Percentiles rank a stretch among this genome's conserved stretches.
Evolutionary conservation across 2,888 invertebrate genomes (phyloP).

Genomic region (Antitype chi): DNA sequence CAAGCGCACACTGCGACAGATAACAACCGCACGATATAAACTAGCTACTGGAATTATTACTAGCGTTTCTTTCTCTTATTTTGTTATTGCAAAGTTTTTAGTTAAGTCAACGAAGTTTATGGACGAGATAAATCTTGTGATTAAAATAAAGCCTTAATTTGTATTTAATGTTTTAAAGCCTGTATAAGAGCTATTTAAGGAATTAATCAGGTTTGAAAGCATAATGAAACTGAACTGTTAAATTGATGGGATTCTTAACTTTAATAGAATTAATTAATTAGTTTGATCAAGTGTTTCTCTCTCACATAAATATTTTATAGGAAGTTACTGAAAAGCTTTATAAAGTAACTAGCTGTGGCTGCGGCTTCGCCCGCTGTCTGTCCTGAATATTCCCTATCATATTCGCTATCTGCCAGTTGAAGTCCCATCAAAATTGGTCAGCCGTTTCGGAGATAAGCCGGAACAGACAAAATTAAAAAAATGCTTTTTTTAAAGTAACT

Average conservation of each 20-base stretch:
- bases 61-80: slow-evolving; percentile 24
- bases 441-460: too few relatives aligned
- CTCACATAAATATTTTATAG: not conserved
- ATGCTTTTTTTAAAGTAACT: too few relatives aligned
- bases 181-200: not conserved
- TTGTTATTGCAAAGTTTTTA: not conserved
- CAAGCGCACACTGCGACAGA: slow-evolving; percentile 46
- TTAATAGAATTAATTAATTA: too few relatives aligned
- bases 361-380: too few relatives aligned
- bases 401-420: too few relatives aligned
- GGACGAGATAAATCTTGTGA: slow-evolving; percentile 4
- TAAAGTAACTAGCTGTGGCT: not conserved
- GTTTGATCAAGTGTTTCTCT: not conserved
- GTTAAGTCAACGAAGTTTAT: slow-evolving; percentile 1
- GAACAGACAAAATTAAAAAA: too few relatives aligned
- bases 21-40: slow-evolving; percentile 48
- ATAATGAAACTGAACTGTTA: not conserved
- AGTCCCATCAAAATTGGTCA: too few relatives aligned
- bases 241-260: not conserved
- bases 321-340: not conserved
- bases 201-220: not conserved
- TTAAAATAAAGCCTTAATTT: slow-evolving; percentile 8
- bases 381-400: too few relatives aligned
- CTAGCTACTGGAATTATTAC: slow-evolving; percentile 55
- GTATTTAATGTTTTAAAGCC: not conserved